Evolutionary conservation across 2,113 vertebrate genomes (phyloP).

Genomic region (Thomomys bottae): DNA sequence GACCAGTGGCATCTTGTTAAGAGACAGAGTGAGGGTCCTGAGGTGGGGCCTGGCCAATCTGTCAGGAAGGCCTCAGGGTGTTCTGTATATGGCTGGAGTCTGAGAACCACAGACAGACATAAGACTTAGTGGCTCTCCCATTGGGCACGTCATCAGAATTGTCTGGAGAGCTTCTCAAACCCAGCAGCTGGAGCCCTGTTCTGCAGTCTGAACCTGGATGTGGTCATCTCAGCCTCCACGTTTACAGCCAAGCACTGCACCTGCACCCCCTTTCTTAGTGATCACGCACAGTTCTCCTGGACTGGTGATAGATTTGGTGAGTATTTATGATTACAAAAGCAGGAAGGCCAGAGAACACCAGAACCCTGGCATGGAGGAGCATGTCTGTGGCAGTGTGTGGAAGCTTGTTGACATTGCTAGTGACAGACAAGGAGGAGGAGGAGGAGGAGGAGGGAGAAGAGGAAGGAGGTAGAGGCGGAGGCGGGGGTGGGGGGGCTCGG

Average conservation of each 20-base stretch:
- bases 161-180: not conserved
- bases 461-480: too few relatives aligned
- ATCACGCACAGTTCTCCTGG: not conserved
- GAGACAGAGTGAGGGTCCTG: too few relatives aligned
- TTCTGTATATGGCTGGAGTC: not conserved
- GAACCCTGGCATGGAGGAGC: not conserved
- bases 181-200: not conserved
- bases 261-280: not conserved
- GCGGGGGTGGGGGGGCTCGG: not conserved
- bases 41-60: too few relatives aligned
- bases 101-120: not conserved
- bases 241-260: not conserved
- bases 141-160: not conserved
- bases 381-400: not conserved
- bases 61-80: not conserved
- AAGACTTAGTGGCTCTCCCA: not conserved
- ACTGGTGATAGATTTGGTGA: not conserved
- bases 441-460: too few relatives aligned
- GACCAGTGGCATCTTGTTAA: not conserved
- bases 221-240: not conserved
- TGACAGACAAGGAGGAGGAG: not conserved
- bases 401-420: too few relatives aligned
- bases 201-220: not conserved
- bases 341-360: not conserved
- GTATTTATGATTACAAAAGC: not conserved